Conservation (phyloP, 2,113 vertebrate genomes). For the Calidris pugnax region DNA sequence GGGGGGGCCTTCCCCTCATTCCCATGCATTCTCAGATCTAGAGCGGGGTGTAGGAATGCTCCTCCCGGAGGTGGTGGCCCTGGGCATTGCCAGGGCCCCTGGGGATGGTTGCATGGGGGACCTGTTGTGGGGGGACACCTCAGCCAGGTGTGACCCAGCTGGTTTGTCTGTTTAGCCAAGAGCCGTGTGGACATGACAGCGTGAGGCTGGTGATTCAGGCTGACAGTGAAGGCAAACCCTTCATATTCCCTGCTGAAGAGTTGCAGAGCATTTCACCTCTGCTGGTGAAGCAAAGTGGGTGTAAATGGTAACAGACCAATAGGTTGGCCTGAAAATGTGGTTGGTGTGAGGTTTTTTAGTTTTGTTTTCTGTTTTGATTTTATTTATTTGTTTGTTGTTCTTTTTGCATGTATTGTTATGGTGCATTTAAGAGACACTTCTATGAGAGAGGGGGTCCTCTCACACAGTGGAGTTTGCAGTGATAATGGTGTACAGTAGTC, state of each 20-base stretch:
- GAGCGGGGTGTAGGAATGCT: neutral
- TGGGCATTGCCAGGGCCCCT: no score
- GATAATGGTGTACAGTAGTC: no score
- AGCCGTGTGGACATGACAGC: fast-evolving
- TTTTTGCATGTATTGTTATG: neutral
- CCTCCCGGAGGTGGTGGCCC: neutral
- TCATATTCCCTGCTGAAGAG: neutral
- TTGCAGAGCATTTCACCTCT: neutral
- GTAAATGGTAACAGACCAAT: neutral
- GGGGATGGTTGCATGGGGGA: neutral
- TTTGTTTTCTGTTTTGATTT: neutral
- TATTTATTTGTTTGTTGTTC: neutral
- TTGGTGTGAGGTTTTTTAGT: neutral
- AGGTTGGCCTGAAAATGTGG: neutral
- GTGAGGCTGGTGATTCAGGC: neutral
- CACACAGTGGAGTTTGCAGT: neutral
- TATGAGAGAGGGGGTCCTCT: neutral
- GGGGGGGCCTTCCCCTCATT: neutral
- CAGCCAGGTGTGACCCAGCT: neutral
- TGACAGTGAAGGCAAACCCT: neutral
- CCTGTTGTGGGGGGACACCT: neutral
- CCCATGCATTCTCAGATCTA: neutral
- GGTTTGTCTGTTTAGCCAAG: neutral
- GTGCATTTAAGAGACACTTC: neutral
- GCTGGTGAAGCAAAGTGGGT: neutral